Base-by-base conservation (phyloP, 1,140 invertebrate genomes). In the Argopecten irradians region DNA sequence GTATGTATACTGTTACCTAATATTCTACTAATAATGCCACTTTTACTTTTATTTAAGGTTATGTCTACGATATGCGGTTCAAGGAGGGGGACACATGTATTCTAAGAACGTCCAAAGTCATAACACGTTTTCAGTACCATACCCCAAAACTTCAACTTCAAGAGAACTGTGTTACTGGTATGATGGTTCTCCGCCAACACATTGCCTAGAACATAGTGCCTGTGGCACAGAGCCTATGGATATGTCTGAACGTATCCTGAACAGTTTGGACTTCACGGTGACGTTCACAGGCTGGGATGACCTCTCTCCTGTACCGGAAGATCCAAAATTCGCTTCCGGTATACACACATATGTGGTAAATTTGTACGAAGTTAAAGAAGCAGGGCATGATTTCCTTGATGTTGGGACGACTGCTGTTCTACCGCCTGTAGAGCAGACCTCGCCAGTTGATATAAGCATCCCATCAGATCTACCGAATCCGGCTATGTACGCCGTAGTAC, bases 281-380 rank as follows among this genome's bases (percentile, higher is more conserved):
- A 33, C 34, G n/a, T 36, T 90, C 34, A 22, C 34, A 1, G 89
- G 87, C 13, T 90, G 89, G 89, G 32, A 83, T 0, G 89, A 90
- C 34, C 89, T 87, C 34, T 55, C 43, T 43, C 89, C 89, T 19
- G 19, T 32, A 11, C 33, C 22, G 16, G 85, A 84, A n/a, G 5
- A 19, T 33, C 33, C 71, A 5, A 83, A 2, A 28, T 82, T 86
- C 22, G 89, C 89, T 11, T 90, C 89, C 32, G 87, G 84, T 22
- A 88, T 90, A 43, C 35, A 83, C 83, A 36, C 28, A n/a, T 87
- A 82, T 36, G 82, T 43, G 34, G 86, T 90, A n/a, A 84, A 28
- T 34, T 35, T 90, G 0, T 84, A 88, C 34, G 85, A 90, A n/a
- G 82, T 86, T 13, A 85, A 32, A 36, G 34, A 86, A 43, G 34